Percentiles rank a stretch among this genome's conserved stretches.
phyloP scores from a whole-genome alignment of 2,797 vertebrate genomes.

The Aphelocoma californica region DNA sequence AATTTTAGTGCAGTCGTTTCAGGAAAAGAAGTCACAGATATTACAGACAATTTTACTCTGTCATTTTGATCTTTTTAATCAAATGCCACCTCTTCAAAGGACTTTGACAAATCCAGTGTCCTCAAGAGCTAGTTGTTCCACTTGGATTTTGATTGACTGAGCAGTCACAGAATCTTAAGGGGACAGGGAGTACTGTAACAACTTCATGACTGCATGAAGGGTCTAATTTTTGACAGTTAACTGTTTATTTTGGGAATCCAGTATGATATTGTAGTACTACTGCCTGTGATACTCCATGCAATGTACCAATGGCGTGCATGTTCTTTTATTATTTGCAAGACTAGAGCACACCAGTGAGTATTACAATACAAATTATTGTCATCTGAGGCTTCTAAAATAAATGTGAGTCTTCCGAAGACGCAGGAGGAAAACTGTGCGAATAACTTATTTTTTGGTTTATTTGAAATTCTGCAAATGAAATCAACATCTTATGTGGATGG shows the following conservation, averaged over 20 bases:
- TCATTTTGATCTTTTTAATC: constrained; percentile 7
- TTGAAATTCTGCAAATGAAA: not conserved
- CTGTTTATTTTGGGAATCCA: not conserved
- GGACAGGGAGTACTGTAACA: not conserved
- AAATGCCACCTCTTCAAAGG: not conserved
- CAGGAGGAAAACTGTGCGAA: not conserved
- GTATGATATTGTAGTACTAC: not conserved
- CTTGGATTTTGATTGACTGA: not conserved
- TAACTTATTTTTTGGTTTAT: not conserved
- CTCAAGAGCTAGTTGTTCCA: not conserved
- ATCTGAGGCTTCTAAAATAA: not conserved
- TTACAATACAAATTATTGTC: not conserved
- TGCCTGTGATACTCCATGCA: not conserved
- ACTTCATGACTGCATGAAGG: not conserved
- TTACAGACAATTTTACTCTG: not conserved
- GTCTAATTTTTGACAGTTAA: not conserved
- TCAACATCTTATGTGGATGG: not conserved
- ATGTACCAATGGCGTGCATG: not conserved
- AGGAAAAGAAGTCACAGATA: not conserved
- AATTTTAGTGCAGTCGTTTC: not conserved
- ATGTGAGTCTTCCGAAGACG: not conserved
- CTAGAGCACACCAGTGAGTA: not conserved
- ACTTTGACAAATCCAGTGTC: not conserved
- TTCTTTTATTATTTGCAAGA: not conserved
- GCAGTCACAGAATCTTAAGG: not conserved